phyloP scores from a whole-genome alignment of 92 coral and sea anemone genomes.

The Plumapathes pennacea region DNA sequence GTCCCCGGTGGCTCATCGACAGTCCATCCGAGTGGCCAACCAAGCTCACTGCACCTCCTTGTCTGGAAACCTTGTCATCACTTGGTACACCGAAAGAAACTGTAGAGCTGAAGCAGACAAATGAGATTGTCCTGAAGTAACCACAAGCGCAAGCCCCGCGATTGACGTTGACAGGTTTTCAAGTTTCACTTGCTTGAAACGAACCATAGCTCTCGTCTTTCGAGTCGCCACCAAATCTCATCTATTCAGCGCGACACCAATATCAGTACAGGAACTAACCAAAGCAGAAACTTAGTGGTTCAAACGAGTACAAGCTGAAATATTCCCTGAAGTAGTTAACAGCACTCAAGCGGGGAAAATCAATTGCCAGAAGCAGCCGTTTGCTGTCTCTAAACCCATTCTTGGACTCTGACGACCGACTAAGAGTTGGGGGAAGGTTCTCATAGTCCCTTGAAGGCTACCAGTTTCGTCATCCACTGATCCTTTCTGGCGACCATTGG shows the following conservation, averaged over 20 bases:
- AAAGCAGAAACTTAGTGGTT: slow-evolving; percentile 35
- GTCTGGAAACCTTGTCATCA: slow-evolving; percentile 21
- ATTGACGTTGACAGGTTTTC: slow-evolving; percentile 44
- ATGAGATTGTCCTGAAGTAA: slow-evolving; percentile 28
- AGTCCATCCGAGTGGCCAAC: slow-evolving; percentile 27
- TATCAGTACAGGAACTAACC: slow-evolving; percentile 35
- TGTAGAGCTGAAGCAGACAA: slow-evolving; percentile 24
- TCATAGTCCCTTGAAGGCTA: slow-evolving; percentile 11
- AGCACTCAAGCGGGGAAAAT: slow-evolving; percentile 13
- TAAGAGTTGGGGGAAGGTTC: slow-evolving; percentile 63
- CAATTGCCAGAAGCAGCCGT: slow-evolving; percentile 6
- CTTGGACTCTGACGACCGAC: slow-evolving; percentile 36
- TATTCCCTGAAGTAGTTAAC: slow-evolving; percentile 21
- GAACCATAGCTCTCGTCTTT: slow-evolving; percentile 41
- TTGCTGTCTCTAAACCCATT: slow-evolving; percentile 49
- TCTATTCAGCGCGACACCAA: slow-evolving; percentile 7
- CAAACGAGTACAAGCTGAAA: slow-evolving; percentile 34
- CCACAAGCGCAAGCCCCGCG: slow-evolving; percentile 5
- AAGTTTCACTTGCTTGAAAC: slow-evolving; percentile 9
- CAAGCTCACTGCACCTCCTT: slow-evolving; percentile 20
- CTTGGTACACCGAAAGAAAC: slow-evolving; percentile 18
- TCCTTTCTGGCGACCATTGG: slow-evolving; percentile 36
- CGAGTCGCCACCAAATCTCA: slow-evolving; percentile 24
- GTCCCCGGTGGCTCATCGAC: slow-evolving; percentile 38
- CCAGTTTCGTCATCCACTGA: slow-evolving; percentile 37